A percentile compares a stretch with the other conserved stretches of the same genome.
phyloP scores from a whole-genome alignment of 2,797 vertebrate genomes.

The Iguana delicatissima region DNA sequence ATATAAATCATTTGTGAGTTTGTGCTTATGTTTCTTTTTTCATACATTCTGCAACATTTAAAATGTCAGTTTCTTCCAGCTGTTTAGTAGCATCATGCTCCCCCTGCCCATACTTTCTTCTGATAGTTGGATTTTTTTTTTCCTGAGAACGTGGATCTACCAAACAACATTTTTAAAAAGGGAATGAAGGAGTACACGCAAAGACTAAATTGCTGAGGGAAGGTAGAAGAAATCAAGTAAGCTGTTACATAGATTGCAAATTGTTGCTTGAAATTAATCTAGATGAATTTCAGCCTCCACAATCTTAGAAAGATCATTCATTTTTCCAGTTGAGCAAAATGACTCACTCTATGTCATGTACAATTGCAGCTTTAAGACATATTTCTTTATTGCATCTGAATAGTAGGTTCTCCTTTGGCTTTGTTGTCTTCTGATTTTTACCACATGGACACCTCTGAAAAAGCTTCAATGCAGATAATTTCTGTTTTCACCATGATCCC shows the following conservation, averaged over 20 bases:
- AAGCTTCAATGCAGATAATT: no score
- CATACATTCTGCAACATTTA: conserved; percentile 38
- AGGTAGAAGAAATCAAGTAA: no score
- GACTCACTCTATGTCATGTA: neutral
- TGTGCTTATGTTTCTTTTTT: conserved; percentile 43
- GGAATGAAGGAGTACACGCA: neutral
- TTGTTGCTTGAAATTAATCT: neutral
- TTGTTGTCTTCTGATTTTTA: no score
- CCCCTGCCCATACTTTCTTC: neutral
- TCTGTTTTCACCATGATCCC: no score
- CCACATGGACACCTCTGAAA: no score
- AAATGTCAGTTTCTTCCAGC: neutral
- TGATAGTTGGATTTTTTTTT: neutral
- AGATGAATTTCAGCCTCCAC: neutral
- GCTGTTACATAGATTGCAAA: neutral
- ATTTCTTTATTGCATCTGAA: no score
- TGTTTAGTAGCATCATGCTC: neutral
- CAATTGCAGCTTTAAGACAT: neutral
- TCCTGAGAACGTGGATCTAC: neutral
- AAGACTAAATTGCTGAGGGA: neutral
- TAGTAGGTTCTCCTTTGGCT: no score
- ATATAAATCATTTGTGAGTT: conserved; percentile 53
- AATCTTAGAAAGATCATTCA: neutral
- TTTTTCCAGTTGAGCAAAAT: neutral
- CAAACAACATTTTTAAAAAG: neutral